Evolutionary conservation across 2,797 vertebrate species (phyloP).

Genomic region (Hybognathus amarus): DNA sequence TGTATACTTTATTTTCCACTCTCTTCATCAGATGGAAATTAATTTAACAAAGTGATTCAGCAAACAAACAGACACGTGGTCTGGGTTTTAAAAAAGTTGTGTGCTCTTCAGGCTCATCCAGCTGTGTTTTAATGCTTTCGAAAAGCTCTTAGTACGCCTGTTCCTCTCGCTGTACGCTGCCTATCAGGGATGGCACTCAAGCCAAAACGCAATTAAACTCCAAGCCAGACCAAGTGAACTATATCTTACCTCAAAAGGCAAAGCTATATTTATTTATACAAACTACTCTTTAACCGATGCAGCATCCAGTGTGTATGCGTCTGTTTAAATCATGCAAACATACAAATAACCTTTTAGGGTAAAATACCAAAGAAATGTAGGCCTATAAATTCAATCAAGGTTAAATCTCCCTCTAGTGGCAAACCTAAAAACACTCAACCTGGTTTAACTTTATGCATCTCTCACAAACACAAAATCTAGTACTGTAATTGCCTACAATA

Average conservation of each 20-base stretch:
- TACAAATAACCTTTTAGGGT: neutral
- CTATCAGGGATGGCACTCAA: slow-evolving; percentile 36
- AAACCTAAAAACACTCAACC: neutral
- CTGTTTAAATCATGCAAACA: neutral
- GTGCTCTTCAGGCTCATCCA: slow-evolving; percentile 13
- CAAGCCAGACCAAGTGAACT: slow-evolving; percentile 29
- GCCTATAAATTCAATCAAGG: neutral
- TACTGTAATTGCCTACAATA: slow-evolving; percentile 10
- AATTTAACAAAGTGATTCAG: neutral
- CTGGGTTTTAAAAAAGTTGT: slow-evolving; percentile 16
- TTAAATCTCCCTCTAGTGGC: slow-evolving; percentile 48
- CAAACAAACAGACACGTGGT: neutral
- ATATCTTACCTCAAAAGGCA: slow-evolving; percentile 20
- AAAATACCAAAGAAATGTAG: neutral
- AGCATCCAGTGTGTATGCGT: neutral
- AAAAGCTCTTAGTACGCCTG: slow-evolving; percentile 41
- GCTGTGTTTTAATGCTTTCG: slow-evolving; percentile 42
- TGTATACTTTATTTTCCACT: neutral
- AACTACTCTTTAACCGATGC: neutral
- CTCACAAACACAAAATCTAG: neutral
- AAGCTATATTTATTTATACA: neutral
- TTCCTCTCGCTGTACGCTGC: neutral
- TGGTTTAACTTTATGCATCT: neutral
- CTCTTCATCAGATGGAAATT: neutral
- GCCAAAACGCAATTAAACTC: slow-evolving; percentile 42